Evolutionary conservation across 2,888 invertebrate species (phyloP), one percentile per base, ranked within the genome.

Genomic region (Octodonta nipae): DNA sequence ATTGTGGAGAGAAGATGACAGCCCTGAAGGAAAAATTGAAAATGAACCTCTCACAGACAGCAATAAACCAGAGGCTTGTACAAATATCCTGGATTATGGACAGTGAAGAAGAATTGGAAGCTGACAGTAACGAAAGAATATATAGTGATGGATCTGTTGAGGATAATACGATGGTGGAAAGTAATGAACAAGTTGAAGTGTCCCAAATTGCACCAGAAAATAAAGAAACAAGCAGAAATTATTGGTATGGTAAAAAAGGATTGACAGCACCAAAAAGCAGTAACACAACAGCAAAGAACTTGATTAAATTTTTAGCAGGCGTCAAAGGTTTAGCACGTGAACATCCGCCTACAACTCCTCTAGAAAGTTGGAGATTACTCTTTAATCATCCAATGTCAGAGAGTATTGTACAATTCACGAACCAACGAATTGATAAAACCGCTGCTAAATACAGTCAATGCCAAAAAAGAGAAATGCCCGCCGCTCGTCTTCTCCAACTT

Each of bases 401-500:
- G 10, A 26, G 12, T n/a, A 11, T 26, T 26, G 26, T 26, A 11
- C 10, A 26, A 11, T 26, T 10, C 12, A 26, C 6, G 10, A 26
- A 26, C 12, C 26, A 11, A 11, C n/a, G 10, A 11, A 26, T 26
- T 10, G 26, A 11, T 10, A 11, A 5, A 5, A 7, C 10, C 26
- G 12, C 10, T 10, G 26, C 5, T 10, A 26, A 26, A 26, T 26
- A 26, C 26, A 26, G 12, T 10, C 5, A 26, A 11, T 26, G 10
- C 26, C 5, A 26, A 26, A 26, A 11, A 26, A n/a, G 11, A 17
- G 17, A 17, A 30, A 30, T 13, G 15, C 6, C 8, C 14, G 14
- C 14, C 14, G 28, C 5, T 28, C 15, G 15, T 30, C 17, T 2
- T 30, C 12, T 12, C 30, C 20, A 20, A 20, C 20, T 16, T 30